phyloP scores from a whole-genome alignment of 1,140 invertebrate species.

The Phenacoccus solenopsis region DNA sequence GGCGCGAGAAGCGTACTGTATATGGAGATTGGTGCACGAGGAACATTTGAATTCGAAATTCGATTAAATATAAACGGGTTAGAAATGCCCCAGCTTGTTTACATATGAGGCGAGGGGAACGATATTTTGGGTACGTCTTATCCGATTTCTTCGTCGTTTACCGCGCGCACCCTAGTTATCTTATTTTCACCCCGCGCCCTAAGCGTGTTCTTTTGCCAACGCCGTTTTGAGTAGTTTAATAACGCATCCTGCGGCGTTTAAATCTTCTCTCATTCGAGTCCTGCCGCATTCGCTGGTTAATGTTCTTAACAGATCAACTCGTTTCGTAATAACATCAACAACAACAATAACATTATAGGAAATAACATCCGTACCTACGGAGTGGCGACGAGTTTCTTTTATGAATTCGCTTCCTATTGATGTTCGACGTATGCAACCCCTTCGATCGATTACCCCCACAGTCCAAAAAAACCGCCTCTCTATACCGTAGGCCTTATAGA shows the following conservation, averaged over 20 bases:
- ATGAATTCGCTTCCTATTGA: background rate
- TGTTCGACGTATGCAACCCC: background rate
- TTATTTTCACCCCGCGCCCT: background rate
- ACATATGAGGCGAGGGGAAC: background rate
- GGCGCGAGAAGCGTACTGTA: too few species aligned
- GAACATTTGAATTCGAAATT: background rate
- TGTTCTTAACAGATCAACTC: conserved; percentile 1
- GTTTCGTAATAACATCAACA: background rate
- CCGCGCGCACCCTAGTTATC: background rate
- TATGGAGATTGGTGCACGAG: too few species aligned
- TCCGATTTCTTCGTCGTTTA: conserved; percentile 1
- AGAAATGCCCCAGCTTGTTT: background rate
- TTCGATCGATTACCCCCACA: too few species aligned
- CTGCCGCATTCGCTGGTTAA: background rate
- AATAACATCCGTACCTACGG: background rate
- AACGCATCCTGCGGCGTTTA: background rate
- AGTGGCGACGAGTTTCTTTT: background rate
- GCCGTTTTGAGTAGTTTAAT: conserved; percentile 1
- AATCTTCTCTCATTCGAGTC: background rate
- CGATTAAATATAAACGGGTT: conserved; percentile 2
- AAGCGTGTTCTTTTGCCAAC: background rate
- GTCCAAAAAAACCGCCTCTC: too few species aligned
- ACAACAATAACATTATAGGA: background rate
- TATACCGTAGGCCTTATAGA: too few species aligned
- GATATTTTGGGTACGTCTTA: background rate